A percentile compares a stretch with the other conserved stretches of the same genome.
phyloP scores from a whole-genome alignment of 2,888 invertebrate genomes.

The Chaetoderma sp. region DNA sequence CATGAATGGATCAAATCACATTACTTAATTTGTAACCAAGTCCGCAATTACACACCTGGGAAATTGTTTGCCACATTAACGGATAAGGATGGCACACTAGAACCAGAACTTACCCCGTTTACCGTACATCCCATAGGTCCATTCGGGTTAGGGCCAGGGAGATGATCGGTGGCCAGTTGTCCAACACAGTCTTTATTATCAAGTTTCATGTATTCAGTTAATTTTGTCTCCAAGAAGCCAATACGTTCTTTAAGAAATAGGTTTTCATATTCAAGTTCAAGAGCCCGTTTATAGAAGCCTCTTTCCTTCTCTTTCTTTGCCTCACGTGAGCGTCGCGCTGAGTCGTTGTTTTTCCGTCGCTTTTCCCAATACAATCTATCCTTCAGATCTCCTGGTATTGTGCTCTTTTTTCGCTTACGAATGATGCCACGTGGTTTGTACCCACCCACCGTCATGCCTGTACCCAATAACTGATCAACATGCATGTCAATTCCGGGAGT shows the following conservation, averaged over 20 bases:
- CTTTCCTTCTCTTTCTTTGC: slow-evolving; percentile 56
- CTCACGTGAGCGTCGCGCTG: slow-evolving; percentile 52
- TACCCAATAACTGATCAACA: slow-evolving; percentile 48
- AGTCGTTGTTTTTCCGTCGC: slow-evolving; percentile 57
- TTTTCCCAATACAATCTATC: slow-evolving; percentile 50
- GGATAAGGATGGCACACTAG: too few relatives aligned
- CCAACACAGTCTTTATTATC: background rate
- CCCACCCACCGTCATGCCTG: slow-evolving; percentile 48
- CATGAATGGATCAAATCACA: too few relatives aligned
- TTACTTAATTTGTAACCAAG: too few relatives aligned
- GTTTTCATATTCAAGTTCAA: slow-evolving; percentile 52
- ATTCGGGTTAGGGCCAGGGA: too few relatives aligned
- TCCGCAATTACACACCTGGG: too few relatives aligned
- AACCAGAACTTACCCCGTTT: too few relatives aligned
- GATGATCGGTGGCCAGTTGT: too few relatives aligned
- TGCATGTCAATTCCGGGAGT: slow-evolving; percentile 39
- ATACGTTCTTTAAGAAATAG: slow-evolving; percentile 46
- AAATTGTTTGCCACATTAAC: too few relatives aligned
- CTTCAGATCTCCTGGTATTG: slow-evolving; percentile 34
- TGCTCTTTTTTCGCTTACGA: slow-evolving; percentile 38
- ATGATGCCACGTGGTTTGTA: slow-evolving; percentile 49
- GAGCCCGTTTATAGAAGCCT: slow-evolving; percentile 48
- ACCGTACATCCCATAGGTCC: too few relatives aligned
- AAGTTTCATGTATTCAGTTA: slow-evolving; percentile 8
- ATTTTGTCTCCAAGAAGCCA: slow-evolving; percentile 41